phyloP scores from a whole-genome alignment of 2,797 vertebrate genomes.

The Dicrostonyx torquatus region DNA sequence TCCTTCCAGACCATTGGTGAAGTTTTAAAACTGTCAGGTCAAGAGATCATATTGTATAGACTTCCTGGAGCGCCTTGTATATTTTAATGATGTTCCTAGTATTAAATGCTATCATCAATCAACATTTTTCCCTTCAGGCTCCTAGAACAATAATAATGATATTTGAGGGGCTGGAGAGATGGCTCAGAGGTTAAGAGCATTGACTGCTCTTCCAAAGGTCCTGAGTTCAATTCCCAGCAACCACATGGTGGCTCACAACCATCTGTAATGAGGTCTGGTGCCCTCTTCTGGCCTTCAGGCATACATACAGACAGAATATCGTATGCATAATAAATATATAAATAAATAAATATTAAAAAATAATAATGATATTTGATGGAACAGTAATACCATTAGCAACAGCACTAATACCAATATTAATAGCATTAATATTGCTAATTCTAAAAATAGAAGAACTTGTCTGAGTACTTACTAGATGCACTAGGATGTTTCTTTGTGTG shows the following conservation, averaged over 20 bases:
- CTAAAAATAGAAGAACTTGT: neutral
- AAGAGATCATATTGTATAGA: neutral
- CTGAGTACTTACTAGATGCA: neutral
- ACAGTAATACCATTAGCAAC: neutral
- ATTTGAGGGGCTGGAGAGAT: too few species aligned
- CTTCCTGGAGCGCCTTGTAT: rapidly evolving
- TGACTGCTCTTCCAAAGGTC: too few species aligned
- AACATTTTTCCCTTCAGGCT: neutral
- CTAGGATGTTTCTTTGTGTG: neutral
- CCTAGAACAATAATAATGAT: neutral
- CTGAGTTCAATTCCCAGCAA: too few species aligned
- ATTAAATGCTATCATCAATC: neutral
- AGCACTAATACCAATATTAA: neutral
- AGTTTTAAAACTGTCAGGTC: neutral
- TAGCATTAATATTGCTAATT: neutral
- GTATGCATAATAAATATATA: too few species aligned
- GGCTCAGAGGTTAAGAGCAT: too few species aligned
- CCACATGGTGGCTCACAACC: too few species aligned
- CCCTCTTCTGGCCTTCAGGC: too few species aligned
- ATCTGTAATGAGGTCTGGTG: too few species aligned
- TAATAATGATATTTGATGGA: neutral
- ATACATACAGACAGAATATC: too few species aligned
- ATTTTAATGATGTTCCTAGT: neutral
- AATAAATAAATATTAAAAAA: too few species aligned
- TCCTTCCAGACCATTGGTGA: neutral